Base-by-base conservation (phyloP, 2,797 vertebrate species). In the Pseudomugil gertrudae region DNA sequence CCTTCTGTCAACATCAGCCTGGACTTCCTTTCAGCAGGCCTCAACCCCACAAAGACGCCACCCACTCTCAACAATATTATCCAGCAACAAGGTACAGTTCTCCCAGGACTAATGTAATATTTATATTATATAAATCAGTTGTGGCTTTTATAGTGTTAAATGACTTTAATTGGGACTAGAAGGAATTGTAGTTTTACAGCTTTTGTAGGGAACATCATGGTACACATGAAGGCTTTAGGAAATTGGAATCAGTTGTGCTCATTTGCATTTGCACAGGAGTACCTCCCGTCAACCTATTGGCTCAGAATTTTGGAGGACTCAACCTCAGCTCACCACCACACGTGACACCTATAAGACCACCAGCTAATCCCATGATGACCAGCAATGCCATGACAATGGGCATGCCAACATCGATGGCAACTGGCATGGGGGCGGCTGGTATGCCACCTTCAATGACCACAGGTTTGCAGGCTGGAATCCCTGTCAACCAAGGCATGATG, bases 1-100 rank as follows among this genome's bases (percentile, higher is more conserved):
- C 96, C 97, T 76, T 98, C 97, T 5, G 98, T 99, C 85, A 98
- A 99, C 94, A 99, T 99, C 91, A 98, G 95, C 88, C 94, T 99
- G 85, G 98, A 99, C 92, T 98, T 97, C 91, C 95, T 99, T 74
- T 95, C 96, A 67, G 94, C 96, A 66, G 96, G 96, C 74, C 95
- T 97, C 91, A 96, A 98, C 86, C 94, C 96, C 85, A 93, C 95
- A n/a, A 98, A 99, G 89, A 94, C 97, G 36, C 96, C 97, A 38
- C 96, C 97, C 54, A 96, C 96, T 0, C 95, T 99, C 64, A 98
- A 98, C 76, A 95, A 95, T 58, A 98, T 98, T 93, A 96, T 99
- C 87, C 96, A 97, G 67, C 97, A 97, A 72, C 97, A 99, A 92
- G 97, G 97, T 99, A 93, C 29, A n/a, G 11, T 3, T 29, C 2